These are phyloP conservation scores for Drosophila obscura DNA, from an alignment of 1,140 invertebrate species.

Conservation along the genomic window DNA sequence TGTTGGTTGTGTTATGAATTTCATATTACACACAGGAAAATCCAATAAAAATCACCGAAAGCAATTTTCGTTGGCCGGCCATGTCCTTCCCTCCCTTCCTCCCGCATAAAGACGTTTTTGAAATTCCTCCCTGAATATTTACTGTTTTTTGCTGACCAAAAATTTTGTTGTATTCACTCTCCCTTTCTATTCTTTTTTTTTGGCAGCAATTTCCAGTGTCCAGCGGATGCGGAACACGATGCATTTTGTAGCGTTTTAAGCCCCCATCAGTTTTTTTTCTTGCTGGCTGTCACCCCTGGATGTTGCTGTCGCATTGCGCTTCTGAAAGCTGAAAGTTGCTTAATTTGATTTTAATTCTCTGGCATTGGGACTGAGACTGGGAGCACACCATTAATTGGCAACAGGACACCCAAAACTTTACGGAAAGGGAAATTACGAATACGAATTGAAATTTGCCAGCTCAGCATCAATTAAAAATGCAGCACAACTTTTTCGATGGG, in stretches of 20 bases:
- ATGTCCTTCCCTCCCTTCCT: too few species aligned
- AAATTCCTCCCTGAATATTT: constrained; percentile 31
- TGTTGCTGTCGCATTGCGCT: constrained; percentile 28
- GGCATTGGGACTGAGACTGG: background rate
- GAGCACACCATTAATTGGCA: constrained; percentile 24
- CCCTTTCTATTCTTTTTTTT: background rate
- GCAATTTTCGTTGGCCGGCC: constrained; percentile 63
- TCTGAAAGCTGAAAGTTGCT: constrained; percentile 63
- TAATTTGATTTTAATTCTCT: constrained; percentile 72
- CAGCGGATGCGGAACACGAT: constrained; percentile 30
- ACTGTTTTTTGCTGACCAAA: constrained; percentile 31
- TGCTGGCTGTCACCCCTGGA: constrained; percentile 5
- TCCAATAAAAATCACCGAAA: constrained; percentile 81
- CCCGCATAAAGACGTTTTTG: constrained; percentile 33
- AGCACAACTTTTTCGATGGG: constrained; percentile 5
- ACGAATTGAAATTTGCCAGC: constrained; percentile 36
- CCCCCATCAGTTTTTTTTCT: constrained; percentile 11
- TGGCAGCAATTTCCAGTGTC: too few species aligned
- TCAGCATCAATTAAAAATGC: constrained; percentile 50
- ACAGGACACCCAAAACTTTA: constrained; percentile 14
- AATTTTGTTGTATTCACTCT: constrained; percentile 33
- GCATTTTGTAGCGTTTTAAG: constrained; percentile 37
- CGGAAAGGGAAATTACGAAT: constrained; percentile 25
- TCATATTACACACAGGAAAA: constrained; percentile 75
- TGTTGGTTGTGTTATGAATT: constrained; percentile 71